Evolutionary conservation across 2,797 vertebrate genomes (phyloP).

Genomic region (Amblyopsis hoosieri): DNA sequence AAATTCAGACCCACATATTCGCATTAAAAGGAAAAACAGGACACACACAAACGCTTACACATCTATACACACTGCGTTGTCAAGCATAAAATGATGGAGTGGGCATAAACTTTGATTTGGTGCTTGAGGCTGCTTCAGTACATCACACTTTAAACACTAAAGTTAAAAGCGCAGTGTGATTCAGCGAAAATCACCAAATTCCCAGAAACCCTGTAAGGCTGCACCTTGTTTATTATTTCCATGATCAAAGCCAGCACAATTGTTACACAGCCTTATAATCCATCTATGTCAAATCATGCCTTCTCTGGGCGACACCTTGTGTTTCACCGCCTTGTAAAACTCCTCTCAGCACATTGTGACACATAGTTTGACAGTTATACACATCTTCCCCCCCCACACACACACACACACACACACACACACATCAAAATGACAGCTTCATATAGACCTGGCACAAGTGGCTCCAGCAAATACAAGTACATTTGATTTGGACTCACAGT

Average conservation of each 20-base stretch:
- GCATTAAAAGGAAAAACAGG: neutral
- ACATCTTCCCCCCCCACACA: constrained; percentile 6
- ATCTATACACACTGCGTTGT: neutral
- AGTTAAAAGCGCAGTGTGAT: too few species aligned
- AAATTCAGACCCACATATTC: neutral
- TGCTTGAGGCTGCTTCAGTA: too few species aligned
- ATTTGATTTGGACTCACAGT: constrained; percentile 32
- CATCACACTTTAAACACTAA: too few species aligned
- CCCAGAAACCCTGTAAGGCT: too few species aligned
- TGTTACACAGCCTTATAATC: too few species aligned
- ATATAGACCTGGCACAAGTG: constrained; percentile 23
- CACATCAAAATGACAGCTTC: constrained; percentile 38
- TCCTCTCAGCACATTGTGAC: constrained; percentile 31
- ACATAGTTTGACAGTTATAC: constrained; percentile 9
- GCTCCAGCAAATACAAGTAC: constrained; percentile 38
- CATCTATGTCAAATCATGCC: neutral
- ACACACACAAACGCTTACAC: neutral
- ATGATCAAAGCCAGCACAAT: too few species aligned
- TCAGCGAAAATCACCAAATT: too few species aligned
- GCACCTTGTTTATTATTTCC: too few species aligned
- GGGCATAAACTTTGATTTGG: too few species aligned
- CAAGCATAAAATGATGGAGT: neutral
- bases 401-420: constrained; percentile 14
- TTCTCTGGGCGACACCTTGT: neutral
- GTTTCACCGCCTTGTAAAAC: constrained; percentile 2